Percentiles rank a stretch among this genome's conserved stretches.
Evolutionary conservation across 2,888 invertebrate genomes (phyloP).

Genomic region (Brachycybe producta): DNA sequence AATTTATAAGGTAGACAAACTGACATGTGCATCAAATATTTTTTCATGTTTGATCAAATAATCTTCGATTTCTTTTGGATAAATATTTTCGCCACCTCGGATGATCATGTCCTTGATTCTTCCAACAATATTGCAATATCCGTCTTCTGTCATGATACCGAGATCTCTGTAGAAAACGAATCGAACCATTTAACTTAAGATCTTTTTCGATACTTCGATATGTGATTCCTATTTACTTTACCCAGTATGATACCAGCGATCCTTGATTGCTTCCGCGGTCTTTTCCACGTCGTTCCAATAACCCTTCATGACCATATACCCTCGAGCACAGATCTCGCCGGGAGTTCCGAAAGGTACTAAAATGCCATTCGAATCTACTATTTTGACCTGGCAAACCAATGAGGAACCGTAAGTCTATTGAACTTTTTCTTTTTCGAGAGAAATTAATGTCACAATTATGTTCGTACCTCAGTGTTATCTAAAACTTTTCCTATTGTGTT

Average conservation of each 20-base stretch:
- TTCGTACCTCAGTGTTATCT: slow-evolving; percentile 2
- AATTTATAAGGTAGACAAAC: background rate
- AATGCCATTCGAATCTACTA: slow-evolving; percentile 9
- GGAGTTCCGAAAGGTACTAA: slow-evolving; percentile 10
- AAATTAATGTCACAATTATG: too few species aligned
- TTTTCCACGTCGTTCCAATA: slow-evolving; percentile 15
- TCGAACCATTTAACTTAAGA: too few species aligned
- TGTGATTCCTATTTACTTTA: background rate
- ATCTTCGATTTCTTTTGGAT: slow-evolving; percentile 42
- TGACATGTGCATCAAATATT: slow-evolving; percentile 38
- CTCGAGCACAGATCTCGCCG: slow-evolving; percentile 15
- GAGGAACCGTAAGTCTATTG: too few species aligned
- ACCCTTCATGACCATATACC: slow-evolving; percentile 11
- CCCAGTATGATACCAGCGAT: slow-evolving; percentile 15
- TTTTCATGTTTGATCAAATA: slow-evolving; percentile 38
- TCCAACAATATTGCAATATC: slow-evolving; percentile 39
- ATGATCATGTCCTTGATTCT: slow-evolving; percentile 41
- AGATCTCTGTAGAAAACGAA: too few species aligned
- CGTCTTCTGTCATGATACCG: slow-evolving; percentile 38
- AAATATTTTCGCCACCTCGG: slow-evolving; percentile 43
- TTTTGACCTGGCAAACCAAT: slow-evolving; percentile 16
- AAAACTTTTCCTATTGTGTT: slow-evolving; percentile 6
- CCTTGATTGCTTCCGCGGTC: slow-evolving; percentile 9
- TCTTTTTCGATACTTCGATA: background rate
- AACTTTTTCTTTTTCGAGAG: too few species aligned